Conservation (phyloP, 2,888 invertebrate genomes). For the Brachycybe producta region DNA sequence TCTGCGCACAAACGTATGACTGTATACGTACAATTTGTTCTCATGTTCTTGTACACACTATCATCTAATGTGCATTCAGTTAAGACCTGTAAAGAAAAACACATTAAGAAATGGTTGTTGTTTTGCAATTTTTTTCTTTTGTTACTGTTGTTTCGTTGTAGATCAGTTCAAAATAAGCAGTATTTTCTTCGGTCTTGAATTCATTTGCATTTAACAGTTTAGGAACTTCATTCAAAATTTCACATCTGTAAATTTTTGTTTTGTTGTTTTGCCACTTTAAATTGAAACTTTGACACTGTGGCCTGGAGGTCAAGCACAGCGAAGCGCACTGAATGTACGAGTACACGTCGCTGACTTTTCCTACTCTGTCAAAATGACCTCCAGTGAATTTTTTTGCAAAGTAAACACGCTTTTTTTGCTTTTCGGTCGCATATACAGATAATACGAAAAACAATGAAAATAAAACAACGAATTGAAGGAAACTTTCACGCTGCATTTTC, state of each 20-base stretch:
- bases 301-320: background rate
- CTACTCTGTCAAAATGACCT: too few species aligned
- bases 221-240: background rate
- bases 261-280: background rate
- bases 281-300: conserved; percentile 5
- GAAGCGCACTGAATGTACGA: background rate
- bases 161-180: background rate
- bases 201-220: background rate
- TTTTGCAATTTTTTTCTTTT: background rate
- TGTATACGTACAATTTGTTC: too few species aligned
- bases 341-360: too few species aligned
- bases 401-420: too few species aligned
- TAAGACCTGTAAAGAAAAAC: background rate
- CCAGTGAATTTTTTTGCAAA: too few species aligned
- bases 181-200: background rate
- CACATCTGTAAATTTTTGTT: background rate
- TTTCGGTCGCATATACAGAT: too few species aligned
- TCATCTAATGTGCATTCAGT: background rate
- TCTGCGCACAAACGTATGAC: too few species aligned
- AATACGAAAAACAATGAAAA: too few species aligned
- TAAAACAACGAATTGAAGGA: too few species aligned
- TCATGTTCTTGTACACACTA: too few species aligned
- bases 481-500: too few species aligned
- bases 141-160: background rate
- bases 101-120: background rate